Percentiles rank a stretch among this genome's conserved stretches.
Evolutionary conservation across 2,797 vertebrate genomes (phyloP).

Genomic region (Rhadinocentrus ornatus): DNA sequence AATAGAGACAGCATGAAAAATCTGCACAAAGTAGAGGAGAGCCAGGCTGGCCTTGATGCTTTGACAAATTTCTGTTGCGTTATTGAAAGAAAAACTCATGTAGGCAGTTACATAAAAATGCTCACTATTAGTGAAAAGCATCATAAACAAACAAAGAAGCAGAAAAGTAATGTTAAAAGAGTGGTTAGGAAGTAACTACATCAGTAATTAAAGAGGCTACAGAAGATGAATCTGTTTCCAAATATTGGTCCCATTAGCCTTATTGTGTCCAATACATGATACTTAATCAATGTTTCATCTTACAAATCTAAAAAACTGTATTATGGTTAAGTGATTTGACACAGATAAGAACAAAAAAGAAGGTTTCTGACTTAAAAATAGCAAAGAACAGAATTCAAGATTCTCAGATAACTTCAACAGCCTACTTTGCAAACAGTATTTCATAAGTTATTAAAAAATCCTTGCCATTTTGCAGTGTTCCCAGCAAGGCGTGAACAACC

Average conservation of each 20-base stretch:
- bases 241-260: no score
- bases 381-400: slow-evolving; percentile 3
- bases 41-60: slow-evolving; percentile 18
- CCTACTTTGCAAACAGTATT: not conserved
- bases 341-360: not conserved
- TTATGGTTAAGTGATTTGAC: not conserved
- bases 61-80: slow-evolving; percentile 21
- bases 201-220: not conserved
- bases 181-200: not conserved
- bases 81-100: slow-evolving; percentile 4
- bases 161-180: not conserved
- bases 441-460: not conserved
- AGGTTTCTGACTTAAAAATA: not conserved
- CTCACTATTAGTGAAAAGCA: not conserved
- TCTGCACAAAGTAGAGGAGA: not conserved
- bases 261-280: not conserved
- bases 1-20: slow-evolving; percentile 13
- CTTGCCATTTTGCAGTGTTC: not conserved
- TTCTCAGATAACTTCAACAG: not conserved
- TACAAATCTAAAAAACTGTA: not conserved
- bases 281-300: not conserved
- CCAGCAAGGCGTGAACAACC: not conserved
- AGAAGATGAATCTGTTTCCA: not conserved
- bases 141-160: not conserved
- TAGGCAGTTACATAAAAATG: not conserved